These are phyloP conservation scores for Cecidostiba fungosa DNA, from an alignment of 2,888 invertebrate genomes.

Conservation along the genomic window DNA sequence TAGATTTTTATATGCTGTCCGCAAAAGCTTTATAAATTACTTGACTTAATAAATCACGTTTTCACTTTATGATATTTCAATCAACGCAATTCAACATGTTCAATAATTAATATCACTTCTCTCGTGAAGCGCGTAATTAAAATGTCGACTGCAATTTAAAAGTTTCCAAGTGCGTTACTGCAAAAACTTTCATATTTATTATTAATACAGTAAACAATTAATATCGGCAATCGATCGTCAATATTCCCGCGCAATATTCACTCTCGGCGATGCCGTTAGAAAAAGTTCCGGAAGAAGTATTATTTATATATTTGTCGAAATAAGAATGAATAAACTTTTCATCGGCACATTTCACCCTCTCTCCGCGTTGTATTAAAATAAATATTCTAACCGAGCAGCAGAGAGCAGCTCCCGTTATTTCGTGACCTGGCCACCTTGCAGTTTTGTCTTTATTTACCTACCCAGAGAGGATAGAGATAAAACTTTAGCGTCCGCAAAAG, in stretches of 20 bases:
- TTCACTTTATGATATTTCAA: no score
- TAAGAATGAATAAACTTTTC: background rate
- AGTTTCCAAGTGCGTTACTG: no score
- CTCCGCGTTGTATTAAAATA: background rate
- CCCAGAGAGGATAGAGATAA: constrained; percentile 44
- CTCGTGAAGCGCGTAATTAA: no score
- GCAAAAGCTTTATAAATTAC: constrained; percentile 2
- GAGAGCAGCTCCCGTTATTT: constrained; percentile 12
- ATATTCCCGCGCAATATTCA: no score
- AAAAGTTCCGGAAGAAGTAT: background rate
- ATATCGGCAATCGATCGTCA: background rate
- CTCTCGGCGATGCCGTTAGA: no score
- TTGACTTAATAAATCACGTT: constrained; percentile 9
- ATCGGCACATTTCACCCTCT: background rate
- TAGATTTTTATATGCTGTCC: background rate
- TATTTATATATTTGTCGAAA: background rate
- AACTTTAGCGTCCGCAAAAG: constrained; percentile 34
- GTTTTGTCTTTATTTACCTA: constrained; percentile 52
- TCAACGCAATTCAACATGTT: no score
- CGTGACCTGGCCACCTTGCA: constrained; percentile 11
- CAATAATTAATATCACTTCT: no score
- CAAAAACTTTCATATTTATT: no score
- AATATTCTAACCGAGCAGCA: constrained; percentile 9
- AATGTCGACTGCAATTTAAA: no score
- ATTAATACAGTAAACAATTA: no score